Percentiles rank a stretch among this genome's conserved stretches.
phyloP scores from a whole-genome alignment of 2,888 invertebrate species.

The Eudemis profundana region DNA sequence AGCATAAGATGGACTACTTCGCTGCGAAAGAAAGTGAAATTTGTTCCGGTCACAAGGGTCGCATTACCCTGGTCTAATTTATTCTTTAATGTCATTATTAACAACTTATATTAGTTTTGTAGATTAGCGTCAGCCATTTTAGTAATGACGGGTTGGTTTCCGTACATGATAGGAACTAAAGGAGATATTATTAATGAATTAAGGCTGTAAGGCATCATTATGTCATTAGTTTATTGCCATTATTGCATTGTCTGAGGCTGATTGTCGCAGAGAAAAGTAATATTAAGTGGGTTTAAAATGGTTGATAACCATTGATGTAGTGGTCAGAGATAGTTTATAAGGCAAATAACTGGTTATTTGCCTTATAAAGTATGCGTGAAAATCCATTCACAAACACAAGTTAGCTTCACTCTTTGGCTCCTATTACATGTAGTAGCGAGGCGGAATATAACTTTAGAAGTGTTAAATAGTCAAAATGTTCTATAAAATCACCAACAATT shows the following conservation, averaged over 20 bases:
- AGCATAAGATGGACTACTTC: constrained; percentile 50
- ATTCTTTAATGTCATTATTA: constrained; percentile 29
- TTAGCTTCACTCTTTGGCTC: too few species aligned
- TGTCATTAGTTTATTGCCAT: constrained; percentile 21
- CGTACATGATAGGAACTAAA: not conserved
- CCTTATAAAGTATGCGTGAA: too few species aligned
- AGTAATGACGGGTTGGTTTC: constrained; percentile 18
- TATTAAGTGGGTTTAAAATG: not conserved
- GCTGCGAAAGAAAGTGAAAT: constrained; percentile 26
- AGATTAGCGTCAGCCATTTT: constrained; percentile 12
- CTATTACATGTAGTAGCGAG: too few species aligned
- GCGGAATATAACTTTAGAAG: too few species aligned
- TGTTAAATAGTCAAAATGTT: too few species aligned
- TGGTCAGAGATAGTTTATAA: not conserved
- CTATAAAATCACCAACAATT: too few species aligned
- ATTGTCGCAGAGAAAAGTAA: constrained; percentile 3
- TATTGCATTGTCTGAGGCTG: constrained; percentile 22
- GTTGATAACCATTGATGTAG: not conserved
- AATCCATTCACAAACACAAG: too few species aligned
- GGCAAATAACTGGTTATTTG: too few species aligned
- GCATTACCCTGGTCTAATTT: constrained; percentile 19
- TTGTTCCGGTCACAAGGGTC: constrained; percentile 5
- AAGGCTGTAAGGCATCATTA: constrained; percentile 16
- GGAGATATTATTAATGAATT: constrained; percentile 28
- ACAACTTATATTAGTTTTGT: constrained; percentile 15